Percentiles rank a stretch among this genome's conserved stretches.
These are phyloP conservation scores for Hyposmocoma kahamanoa DNA, from an alignment of 1,140 invertebrate genomes.

Conservation along the genomic window DNA sequence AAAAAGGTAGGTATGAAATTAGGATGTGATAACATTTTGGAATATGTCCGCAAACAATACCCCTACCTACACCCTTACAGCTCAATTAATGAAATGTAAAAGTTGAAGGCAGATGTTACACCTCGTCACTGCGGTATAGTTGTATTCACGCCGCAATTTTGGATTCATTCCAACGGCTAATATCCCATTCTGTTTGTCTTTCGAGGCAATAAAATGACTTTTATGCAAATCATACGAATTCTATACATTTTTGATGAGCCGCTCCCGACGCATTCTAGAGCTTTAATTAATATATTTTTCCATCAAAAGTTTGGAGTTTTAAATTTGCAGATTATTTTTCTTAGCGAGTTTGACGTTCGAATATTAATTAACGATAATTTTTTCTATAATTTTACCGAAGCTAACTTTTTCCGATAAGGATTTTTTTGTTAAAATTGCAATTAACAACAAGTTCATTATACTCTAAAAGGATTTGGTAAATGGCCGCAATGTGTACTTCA, in stretches of 20 bases:
- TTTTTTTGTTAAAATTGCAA: too few species aligned
- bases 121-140: neutral
- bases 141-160: slow-evolving; percentile 32
- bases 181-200: slow-evolving; percentile 72
- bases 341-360: neutral
- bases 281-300: slow-evolving; percentile 70
- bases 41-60: too few species aligned
- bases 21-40: too few species aligned
- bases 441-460: too few species aligned
- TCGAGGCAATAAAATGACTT: slow-evolving; percentile 71
- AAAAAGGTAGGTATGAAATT: too few species aligned
- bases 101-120: slow-evolving; percentile 3
- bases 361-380: neutral
- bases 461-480: too few species aligned
- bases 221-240: slow-evolving; percentile 73
- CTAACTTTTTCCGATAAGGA: too few species aligned
- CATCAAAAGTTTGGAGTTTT: slow-evolving; percentile 59
- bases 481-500: too few species aligned
- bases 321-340: slow-evolving; percentile 23
- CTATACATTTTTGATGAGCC: slow-evolving; percentile 73
- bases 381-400: too few species aligned
- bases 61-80: too few species aligned
- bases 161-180: slow-evolving; percentile 64
- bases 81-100: slow-evolving; percentile 5
- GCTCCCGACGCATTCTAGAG: slow-evolving; percentile 75